Conservation (phyloP, 2,888 invertebrate genomes). For the Glaucopsyche alexis region DNA sequence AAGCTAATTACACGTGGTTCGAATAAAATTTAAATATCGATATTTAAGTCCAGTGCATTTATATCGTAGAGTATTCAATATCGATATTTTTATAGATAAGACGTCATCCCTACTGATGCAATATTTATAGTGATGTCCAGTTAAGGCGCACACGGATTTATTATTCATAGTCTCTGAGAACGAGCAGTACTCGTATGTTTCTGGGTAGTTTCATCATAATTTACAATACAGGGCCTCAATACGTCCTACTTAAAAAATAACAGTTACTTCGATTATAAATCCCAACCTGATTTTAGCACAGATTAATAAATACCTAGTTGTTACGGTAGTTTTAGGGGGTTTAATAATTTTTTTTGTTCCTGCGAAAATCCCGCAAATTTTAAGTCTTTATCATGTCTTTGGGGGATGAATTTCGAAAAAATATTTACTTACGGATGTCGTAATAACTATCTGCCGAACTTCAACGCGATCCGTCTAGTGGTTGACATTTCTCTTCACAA, state of each 20-base stretch:
- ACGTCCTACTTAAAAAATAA: not conserved
- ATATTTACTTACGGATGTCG: too few species aligned
- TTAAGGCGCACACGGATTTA: not conserved
- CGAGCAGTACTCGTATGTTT: not conserved
- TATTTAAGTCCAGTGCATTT: too few species aligned
- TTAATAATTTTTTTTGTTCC: too few species aligned
- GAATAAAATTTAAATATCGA: too few species aligned
- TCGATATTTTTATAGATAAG: not conserved
- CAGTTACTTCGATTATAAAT: not conserved
- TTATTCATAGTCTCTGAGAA: not conserved
- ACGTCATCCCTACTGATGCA: not conserved
- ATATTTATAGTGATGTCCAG: slow-evolving; percentile 9
- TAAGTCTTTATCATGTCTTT: not conserved
- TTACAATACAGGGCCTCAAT: not conserved
- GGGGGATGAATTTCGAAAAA: not conserved
- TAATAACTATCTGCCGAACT: too few species aligned
- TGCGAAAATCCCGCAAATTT: too few species aligned
- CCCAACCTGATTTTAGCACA: too few species aligned
- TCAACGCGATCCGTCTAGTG: too few species aligned
- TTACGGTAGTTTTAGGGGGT: too few species aligned
- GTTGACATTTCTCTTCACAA: too few species aligned
- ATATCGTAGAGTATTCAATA: not conserved
- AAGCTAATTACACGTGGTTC: too few species aligned
- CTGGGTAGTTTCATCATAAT: slow-evolving; percentile 5
- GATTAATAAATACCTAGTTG: too few species aligned